These are phyloP conservation scores for Cranoglanis bouderius DNA, from an alignment of 2,113 vertebrate species.

Conservation along the genomic window DNA sequence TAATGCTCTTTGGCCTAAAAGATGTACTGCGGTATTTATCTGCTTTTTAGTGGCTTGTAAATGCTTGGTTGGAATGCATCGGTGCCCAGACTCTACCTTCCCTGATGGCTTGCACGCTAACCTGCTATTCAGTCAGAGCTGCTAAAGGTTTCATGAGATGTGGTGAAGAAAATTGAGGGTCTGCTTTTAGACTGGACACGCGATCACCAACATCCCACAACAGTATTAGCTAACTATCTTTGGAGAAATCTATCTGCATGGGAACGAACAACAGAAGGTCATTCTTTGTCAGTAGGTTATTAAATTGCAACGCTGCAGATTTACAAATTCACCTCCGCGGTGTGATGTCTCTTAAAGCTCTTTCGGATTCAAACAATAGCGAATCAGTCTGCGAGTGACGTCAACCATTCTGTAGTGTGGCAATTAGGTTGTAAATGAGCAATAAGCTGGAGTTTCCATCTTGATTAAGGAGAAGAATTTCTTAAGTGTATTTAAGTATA, in stretches of 20 bases:
- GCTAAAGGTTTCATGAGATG: not conserved
- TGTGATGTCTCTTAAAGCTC: not conserved
- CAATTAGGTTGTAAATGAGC: conserved; percentile 3
- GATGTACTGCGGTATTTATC: not conserved
- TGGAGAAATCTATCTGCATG: not conserved
- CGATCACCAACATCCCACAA: not conserved
- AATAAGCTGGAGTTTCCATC: not conserved
- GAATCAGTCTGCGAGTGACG: not conserved
- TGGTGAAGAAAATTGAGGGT: not conserved
- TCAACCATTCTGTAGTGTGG: not conserved
- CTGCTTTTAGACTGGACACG: not conserved
- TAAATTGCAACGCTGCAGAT: not conserved
- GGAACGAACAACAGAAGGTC: not conserved
- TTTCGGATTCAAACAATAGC: not conserved
- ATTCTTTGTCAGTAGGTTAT: not conserved
- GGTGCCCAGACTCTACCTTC: not conserved
- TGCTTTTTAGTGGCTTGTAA: not conserved
- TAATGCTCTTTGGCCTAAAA: not conserved
- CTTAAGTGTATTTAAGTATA: not conserved
- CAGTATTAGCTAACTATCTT: not conserved
- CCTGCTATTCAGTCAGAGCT: not conserved
- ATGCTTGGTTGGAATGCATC: not conserved
- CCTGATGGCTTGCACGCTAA: not conserved
- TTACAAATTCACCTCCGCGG: not conserved
- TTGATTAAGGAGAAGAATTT: not conserved